phyloP scores from a whole-genome alignment of 2,113 vertebrate species.

The Melanerpes formicivorus region DNA sequence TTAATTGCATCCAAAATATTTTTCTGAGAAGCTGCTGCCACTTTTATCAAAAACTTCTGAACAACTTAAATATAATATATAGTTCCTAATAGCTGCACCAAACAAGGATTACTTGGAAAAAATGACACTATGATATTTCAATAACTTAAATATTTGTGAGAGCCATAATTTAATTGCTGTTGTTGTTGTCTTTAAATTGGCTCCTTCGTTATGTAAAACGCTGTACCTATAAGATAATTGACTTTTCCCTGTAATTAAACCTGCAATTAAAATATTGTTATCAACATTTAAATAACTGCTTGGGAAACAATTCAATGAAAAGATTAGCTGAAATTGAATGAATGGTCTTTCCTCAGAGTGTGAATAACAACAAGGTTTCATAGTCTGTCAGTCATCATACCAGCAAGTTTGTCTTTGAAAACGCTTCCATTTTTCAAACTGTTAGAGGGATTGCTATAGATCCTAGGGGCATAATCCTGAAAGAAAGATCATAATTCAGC shows the following conservation, averaged over 20 bases:
- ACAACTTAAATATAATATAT: neutral
- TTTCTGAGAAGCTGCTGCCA: neutral
- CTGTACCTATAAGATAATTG: slow-evolving; percentile 10
- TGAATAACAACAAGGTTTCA: slow-evolving; percentile 67
- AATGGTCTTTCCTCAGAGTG: slow-evolving; percentile 50
- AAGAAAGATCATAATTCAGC: slow-evolving; percentile 79
- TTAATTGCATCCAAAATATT: neutral
- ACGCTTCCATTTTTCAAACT: slow-evolving; percentile 73
- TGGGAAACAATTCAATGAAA: slow-evolving; percentile 61
- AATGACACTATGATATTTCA: neutral
- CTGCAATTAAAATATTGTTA: slow-evolving; percentile 44
- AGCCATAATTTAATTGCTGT: neutral
- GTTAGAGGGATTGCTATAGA: slow-evolving; percentile 72
- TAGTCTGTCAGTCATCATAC: slow-evolving; percentile 63
- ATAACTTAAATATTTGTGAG: slow-evolving; percentile 22
- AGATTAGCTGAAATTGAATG: slow-evolving; percentile 42
- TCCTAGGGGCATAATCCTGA: slow-evolving; percentile 69
- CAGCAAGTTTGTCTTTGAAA: slow-evolving; percentile 71
- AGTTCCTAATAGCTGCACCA: neutral
- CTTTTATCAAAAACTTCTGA: neutral
- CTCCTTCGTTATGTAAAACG: neutral
- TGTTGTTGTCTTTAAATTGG: neutral
- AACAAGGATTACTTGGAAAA: neutral
- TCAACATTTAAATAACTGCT: slow-evolving; percentile 29
- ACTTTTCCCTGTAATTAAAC: slow-evolving; percentile 56